A percentile compares a stretch with the other conserved stretches of the same genome.
phyloP scores from a whole-genome alignment of 2,113 vertebrate species.

The Rhinopomastus cyanomelas region DNA sequence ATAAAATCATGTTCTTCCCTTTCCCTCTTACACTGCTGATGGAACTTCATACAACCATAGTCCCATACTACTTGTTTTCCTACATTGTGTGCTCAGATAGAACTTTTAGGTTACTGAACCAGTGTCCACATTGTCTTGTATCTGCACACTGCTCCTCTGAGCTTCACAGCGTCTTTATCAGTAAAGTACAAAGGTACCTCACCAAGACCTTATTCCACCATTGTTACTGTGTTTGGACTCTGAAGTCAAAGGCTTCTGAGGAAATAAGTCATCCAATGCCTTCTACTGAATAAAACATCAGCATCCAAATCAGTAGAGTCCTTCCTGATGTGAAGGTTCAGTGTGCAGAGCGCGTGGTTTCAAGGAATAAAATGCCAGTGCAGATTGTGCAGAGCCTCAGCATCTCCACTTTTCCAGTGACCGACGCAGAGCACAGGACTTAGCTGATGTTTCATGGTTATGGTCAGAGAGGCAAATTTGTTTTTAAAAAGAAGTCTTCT shows the following conservation, averaged over 20 bases:
- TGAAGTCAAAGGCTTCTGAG: neutral
- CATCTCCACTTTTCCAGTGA: neutral
- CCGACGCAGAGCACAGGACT: neutral
- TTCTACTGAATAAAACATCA: neutral
- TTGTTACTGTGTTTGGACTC: neutral
- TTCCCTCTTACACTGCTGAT: neutral
- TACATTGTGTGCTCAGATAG: neutral
- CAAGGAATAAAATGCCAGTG: neutral
- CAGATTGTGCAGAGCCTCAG: neutral
- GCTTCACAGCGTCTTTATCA: neutral
- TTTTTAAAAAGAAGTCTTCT: neutral
- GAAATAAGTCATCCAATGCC: neutral
- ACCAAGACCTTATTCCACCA: neutral
- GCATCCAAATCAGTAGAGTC: neutral
- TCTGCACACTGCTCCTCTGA: neutral
- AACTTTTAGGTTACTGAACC: neutral
- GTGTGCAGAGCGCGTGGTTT: neutral
- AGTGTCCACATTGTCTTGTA: neutral
- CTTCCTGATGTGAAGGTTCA: neutral
- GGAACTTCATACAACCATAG: neutral
- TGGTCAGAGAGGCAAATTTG: neutral
- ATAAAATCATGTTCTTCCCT: neutral
- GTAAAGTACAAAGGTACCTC: neutral
- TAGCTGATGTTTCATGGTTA: neutral
- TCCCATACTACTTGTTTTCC: neutral